Conservation (phyloP, 23 tunicate species). For the Styela clava region DNA sequence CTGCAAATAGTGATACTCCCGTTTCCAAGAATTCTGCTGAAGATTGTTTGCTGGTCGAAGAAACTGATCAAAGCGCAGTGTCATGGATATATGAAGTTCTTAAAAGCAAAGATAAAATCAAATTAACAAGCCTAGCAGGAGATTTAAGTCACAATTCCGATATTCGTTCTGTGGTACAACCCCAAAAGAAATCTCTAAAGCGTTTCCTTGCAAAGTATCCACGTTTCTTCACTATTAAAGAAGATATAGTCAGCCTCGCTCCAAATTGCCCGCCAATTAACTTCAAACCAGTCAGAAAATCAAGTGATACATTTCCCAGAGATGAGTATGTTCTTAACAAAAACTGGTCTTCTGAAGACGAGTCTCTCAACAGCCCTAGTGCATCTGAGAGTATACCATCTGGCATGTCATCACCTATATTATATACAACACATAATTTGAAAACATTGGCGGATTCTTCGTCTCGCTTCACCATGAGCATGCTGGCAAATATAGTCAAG, state of each 20-base stretch:
- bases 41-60: neutral
- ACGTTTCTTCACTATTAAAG: constrained; percentile 11
- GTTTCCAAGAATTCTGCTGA: neutral
- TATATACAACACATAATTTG: neutral
- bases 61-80: neutral
- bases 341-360: neutral
- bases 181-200: constrained; percentile 9
- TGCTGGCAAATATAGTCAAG: neutral
- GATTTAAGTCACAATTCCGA: neutral
- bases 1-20: constrained; percentile 1
- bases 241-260: neutral
- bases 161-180: constrained; percentile 3
- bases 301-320: neutral
- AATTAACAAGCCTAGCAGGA: constrained; percentile 3
- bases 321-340: neutral
- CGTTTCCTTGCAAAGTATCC: constrained; percentile 17
- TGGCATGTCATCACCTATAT: neutral
- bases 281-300: neutral
- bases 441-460: neutral
- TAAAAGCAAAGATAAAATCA: constrained; percentile 1
- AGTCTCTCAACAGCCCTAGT: neutral
- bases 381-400: neutral
- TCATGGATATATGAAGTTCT: neutral
- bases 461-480: neutral
- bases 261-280: neutral